Base-by-base conservation (phyloP, 23 tunicate genomes). In the Halocynthia roretzi region DNA sequence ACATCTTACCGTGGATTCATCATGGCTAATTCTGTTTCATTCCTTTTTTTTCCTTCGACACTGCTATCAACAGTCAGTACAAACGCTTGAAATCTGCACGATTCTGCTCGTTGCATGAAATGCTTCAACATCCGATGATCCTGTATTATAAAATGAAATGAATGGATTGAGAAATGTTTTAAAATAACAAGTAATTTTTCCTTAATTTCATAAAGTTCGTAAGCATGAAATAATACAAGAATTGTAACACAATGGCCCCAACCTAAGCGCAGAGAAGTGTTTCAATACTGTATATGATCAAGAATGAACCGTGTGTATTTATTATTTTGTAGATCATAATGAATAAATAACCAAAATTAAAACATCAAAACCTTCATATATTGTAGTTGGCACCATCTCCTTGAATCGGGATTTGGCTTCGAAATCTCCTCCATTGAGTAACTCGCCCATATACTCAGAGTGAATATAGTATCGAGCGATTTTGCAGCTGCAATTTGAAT, bases 401-500 rank as follows among this genome's bases (percentile, higher is more conserved):
- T 52, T 18, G 86, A 77, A 50, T 77, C 65, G 0, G 64, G 61
- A 7, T 79, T 55, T 8, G 78, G 69, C 51, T 20, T 40, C n/a
- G 86, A 72, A 8, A 87, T 68, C 20, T 82, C 87, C 71, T 87
- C 93, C 18, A 87, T 77, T 18, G 78, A 77, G 8, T 72, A 55
- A 9, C 83, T 87, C 18, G 86, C 77, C 86, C 83, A 69, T 8
- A 84, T 82, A 63, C 93, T 87, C 60, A 74, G 70, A 75, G 72
- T 82, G 52, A 82, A 82, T 0, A 86, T 83, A 51, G 65, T 68
- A 10, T 71, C 70, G 62, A 82, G 31, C 19, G 80, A 55, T 17
- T 64, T 74, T 5, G 86, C 83, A 77, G 86, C 93, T 86, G 49
- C 8, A 57, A 77, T 14, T 58, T 58, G 17, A 58, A 58, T 14